Base-by-base conservation (phyloP, 1,140 invertebrate species). In the Zaprionus taronus region DNA sequence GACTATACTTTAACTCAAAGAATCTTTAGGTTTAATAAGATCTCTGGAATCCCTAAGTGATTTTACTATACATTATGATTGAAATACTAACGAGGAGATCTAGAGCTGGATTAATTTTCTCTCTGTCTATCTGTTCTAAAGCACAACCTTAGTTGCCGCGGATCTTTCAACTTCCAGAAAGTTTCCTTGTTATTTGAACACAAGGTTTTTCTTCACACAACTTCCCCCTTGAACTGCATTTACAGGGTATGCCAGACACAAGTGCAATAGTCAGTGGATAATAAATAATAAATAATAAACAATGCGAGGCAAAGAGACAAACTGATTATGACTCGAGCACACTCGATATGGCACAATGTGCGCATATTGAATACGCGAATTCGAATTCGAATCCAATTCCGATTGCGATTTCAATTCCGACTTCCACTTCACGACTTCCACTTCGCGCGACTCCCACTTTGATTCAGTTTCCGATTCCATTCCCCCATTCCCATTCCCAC, bases 341-440 rank as follows among this genome's bases (percentile, higher is more conserved):
- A n/a, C n/a, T n/a, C n/a, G n/a, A n/a, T n/a, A n/a, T 78, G 73
- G 81, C 62, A 83, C 81, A 83, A 74, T 84, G 69, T 74, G 57
- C 66, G 81, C 81, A 83, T 83, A 81, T 67, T 77, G 66, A 83
- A 56, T 55, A 51, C 58, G 11, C 15, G 56, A 28, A 44, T 53
- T 22, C 28, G 31, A 53, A 5, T 14, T n/a, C 31, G 22, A 47
- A 15, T 31, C 11, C 55, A 53, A 20, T 17, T 41, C 14, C 58
- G 44, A 64, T 71, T 72, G 26, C 61, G 44, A 66, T 49, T 47
- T 26, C 41, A 17, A 44, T 44, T 47, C 41, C 47, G 77, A 79
- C n/a, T 66, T 34, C 49, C 51, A 36, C 51, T 41, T 28, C 24
- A n/a, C 61, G 76, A 78, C 14, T 64, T 26, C 34, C 57, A 31